A percentile compares a stretch with the other conserved stretches of the same genome.
phyloP scores from a whole-genome alignment of 2,113 vertebrate species.

The Redunca redunca region DNA sequence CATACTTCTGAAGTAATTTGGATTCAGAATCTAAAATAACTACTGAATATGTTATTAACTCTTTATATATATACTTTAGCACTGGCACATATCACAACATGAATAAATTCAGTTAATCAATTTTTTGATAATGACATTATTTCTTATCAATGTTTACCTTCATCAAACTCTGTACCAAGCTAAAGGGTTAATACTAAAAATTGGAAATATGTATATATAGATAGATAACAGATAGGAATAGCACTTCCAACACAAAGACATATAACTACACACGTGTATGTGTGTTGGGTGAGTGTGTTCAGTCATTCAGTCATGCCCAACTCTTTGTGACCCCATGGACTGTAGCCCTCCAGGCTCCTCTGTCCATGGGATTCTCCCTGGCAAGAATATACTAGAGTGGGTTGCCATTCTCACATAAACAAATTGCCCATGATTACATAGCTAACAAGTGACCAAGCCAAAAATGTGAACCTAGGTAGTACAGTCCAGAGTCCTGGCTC shows the following conservation, averaged over 20 bases:
- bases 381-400: neutral
- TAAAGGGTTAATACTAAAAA: neutral
- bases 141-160: neutral
- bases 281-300: neutral
- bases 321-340: neutral
- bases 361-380: neutral
- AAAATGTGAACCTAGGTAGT: neutral
- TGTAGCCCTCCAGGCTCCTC: neutral
- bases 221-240: neutral
- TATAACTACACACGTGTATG: neutral
- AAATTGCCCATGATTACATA: neutral
- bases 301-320: neutral
- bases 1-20: slow-evolving; percentile 16
- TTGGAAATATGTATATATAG: neutral
- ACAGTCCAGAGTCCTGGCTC: neutral
- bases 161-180: neutral
- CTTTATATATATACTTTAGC: slow-evolving; percentile 22
- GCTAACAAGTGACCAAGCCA: neutral
- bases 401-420: neutral
- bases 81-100: neutral
- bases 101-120: neutral
- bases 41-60: slow-evolving; percentile 48
- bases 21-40: slow-evolving; percentile 6
- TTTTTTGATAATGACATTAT: neutral
- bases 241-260: neutral